A percentile compares a stretch with the other conserved stretches of the same genome.
These are phyloP conservation scores for Gymnogyps californianus DNA, from an alignment of 2,113 vertebrate genomes.

Conservation along the genomic window DNA sequence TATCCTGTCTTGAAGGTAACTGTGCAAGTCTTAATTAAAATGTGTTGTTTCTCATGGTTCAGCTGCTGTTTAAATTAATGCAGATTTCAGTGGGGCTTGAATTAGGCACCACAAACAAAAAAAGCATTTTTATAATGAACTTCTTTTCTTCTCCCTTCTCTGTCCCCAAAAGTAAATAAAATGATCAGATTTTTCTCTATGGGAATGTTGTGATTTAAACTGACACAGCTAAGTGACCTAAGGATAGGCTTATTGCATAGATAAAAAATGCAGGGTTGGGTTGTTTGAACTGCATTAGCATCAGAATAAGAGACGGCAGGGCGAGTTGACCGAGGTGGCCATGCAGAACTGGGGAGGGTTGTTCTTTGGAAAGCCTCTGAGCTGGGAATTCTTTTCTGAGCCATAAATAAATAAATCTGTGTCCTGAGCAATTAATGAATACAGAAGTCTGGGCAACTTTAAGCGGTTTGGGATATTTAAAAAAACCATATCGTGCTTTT, in stretches of 20 bases:
- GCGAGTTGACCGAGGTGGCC: not conserved
- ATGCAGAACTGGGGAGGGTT: constrained; percentile 36
- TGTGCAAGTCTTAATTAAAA: not conserved
- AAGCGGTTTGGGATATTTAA: not conserved
- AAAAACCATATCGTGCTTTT: not conserved
- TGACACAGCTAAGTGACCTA: constrained; percentile 19
- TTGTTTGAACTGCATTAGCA: constrained; percentile 65
- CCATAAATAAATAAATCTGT: constrained; percentile 27
- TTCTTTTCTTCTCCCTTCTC: not conserved
- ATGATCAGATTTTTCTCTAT: not conserved
- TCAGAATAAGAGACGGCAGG: constrained; percentile 43
- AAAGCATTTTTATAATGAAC: not conserved
- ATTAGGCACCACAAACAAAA: not conserved
- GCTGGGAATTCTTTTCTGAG: constrained; percentile 24
- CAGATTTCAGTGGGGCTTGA: not conserved
- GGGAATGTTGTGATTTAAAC: constrained; percentile 38
- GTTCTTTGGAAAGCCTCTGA: constrained; percentile 23
- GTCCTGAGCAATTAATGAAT: constrained; percentile 10
- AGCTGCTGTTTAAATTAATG: not conserved
- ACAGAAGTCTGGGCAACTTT: not conserved
- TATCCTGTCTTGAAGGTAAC: not conserved
- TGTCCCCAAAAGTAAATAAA: not conserved
- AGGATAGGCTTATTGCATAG: constrained; percentile 38
- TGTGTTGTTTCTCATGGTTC: not conserved
- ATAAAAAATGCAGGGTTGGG: constrained; percentile 41